A percentile compares a stretch with the other conserved stretches of the same genome.
Conservation (phyloP, 2,888 invertebrate species). For the Resseliella maxima region DNA sequence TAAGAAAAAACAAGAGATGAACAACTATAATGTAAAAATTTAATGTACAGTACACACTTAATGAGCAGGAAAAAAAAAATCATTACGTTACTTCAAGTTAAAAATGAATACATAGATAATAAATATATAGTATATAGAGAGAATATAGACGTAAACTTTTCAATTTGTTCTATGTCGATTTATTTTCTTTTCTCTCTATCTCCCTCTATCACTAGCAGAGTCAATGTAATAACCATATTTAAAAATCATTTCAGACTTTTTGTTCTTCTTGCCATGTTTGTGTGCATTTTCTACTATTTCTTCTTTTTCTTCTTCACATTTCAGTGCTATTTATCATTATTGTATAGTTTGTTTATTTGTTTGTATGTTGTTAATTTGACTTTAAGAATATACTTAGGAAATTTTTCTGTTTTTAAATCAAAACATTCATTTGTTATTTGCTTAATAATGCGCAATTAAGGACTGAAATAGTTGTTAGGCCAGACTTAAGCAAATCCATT, state of each 20-base stretch:
- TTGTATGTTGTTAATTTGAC: not conserved
- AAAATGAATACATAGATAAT: slow-evolving; percentile 34
- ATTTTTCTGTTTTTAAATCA: not conserved
- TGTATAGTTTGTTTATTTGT: not conserved
- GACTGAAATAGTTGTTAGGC: not conserved
- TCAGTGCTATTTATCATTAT: not conserved
- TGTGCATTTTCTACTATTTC: not conserved
- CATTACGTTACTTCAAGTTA: slow-evolving; percentile 41
- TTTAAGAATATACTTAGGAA: not conserved
- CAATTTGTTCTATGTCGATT: slow-evolving; percentile 18
- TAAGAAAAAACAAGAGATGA: not conserved
- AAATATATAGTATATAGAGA: too few relatives aligned
- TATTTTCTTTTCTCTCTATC: not conserved
- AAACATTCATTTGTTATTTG: not conserved
- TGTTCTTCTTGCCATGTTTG: not conserved
- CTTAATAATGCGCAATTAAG: not conserved
- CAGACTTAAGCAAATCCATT: slow-evolving; percentile 37
- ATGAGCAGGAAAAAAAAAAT: slow-evolving; percentile 23
- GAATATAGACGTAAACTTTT: not conserved
- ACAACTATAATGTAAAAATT: slow-evolving; percentile 38
- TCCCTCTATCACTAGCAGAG: not conserved
- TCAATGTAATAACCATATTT: not conserved
- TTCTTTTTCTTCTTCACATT: not conserved
- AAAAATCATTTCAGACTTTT: too few relatives aligned
- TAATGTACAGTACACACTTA: slow-evolving; percentile 43